Percentiles rank a stretch among this genome's conserved stretches.
Conservation (phyloP, 2,888 invertebrate species). For the Drepana falcataria region DNA sequence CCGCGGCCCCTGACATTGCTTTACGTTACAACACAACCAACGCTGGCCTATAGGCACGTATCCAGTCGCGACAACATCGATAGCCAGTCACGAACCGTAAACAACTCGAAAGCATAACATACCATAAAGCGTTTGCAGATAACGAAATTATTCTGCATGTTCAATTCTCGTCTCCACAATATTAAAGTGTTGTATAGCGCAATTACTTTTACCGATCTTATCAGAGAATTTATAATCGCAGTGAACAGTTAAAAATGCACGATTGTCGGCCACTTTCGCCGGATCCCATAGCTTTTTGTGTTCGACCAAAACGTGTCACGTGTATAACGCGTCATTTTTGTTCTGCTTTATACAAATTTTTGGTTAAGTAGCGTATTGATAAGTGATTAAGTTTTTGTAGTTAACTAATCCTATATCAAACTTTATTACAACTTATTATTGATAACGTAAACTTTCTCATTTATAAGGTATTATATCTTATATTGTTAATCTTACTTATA, state of each 20-base stretch:
- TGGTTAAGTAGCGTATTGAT: no score
- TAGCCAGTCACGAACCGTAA: slow-evolving; percentile 23
- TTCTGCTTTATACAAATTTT: no score
- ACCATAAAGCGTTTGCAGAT: slow-evolving; percentile 9
- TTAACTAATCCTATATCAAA: no score
- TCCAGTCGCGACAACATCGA: slow-evolving; percentile 18
- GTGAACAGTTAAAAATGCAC: slow-evolving; percentile 33
- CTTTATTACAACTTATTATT: no score
- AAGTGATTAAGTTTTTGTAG: no score
- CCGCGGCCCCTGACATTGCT: not conserved
- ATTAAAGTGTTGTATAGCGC: slow-evolving; percentile 8
- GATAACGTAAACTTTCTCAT: no score
- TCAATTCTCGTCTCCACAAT: slow-evolving; percentile 15
- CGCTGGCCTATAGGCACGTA: not conserved
- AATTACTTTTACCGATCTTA: slow-evolving; percentile 40
- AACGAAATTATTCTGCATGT: slow-evolving; percentile 22
- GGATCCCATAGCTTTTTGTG: slow-evolving; percentile 23
- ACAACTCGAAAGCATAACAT: slow-evolving; percentile 21
- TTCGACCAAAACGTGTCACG: slow-evolving; percentile 7
- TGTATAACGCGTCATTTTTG: slow-evolving; percentile 3
- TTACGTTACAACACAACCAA: not conserved
- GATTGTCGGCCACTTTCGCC: slow-evolving; percentile 39
- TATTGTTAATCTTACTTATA: no score
- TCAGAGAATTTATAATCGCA: slow-evolving; percentile 39
- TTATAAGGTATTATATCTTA: no score